phyloP scores from a whole-genome alignment of 2,797 vertebrate species.

The Enteromius afrohamiltoni region DNA sequence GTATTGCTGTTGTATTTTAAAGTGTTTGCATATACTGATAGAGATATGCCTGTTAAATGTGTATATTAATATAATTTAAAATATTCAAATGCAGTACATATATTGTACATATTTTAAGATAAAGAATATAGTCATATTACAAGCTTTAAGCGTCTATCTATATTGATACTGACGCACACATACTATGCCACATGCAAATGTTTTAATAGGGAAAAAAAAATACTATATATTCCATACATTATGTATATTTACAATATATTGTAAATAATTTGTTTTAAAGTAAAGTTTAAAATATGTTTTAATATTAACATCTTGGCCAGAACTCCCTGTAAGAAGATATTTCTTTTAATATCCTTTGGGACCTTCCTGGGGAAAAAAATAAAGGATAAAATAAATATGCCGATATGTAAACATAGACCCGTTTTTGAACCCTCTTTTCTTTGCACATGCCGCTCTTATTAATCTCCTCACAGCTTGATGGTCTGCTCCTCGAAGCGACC shows the following conservation, averaged over 20 bases:
- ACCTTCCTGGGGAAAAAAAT: too few species aligned
- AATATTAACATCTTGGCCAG: too few species aligned
- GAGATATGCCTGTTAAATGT: background rate
- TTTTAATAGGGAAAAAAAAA: background rate
- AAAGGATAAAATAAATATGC: background rate
- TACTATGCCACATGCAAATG: background rate
- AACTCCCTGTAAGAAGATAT: too few species aligned
- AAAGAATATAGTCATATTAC: background rate
- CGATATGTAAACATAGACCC: conserved; percentile 19
- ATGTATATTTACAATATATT: background rate
- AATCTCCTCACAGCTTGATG: conserved; percentile 28
- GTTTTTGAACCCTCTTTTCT: background rate
- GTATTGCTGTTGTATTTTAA: background rate
- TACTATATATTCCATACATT: background rate
- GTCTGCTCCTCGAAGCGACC: background rate
- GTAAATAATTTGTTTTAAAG: background rate
- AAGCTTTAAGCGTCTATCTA: background rate
- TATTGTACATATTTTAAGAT: background rate
- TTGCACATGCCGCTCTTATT: conserved; percentile 24
- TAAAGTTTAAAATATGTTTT: too few species aligned
- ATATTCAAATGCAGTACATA: background rate
- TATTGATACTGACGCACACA: background rate
- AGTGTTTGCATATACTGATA: background rate
- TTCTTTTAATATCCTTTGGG: too few species aligned
- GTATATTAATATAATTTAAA: background rate